Evolutionary conservation across 2,113 vertebrate species (phyloP), one percentile per base, ranked within the genome.

Genomic region (Stegastes partitus): DNA sequence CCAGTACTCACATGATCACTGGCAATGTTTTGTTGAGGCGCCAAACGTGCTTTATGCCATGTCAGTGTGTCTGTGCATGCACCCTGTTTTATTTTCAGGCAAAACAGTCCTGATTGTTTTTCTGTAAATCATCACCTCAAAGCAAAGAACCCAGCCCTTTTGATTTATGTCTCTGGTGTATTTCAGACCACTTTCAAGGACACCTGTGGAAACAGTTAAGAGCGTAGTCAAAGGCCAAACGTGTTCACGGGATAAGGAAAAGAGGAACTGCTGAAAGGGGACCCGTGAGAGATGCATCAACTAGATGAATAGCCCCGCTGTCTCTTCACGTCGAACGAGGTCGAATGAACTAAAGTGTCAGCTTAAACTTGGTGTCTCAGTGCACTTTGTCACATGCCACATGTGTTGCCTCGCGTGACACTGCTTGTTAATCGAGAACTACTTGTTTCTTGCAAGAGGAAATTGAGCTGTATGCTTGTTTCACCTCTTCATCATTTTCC

Each of bases 81-180:
- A 21, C 4, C 4, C 26, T 8, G 2, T 51, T 49, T 55, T 0
- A 34, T 78, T 68, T 68, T 67, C 53, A 69, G 12, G 3, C 11
- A 39, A n/a, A 39, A 16, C 51, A 50, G 3, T 67, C 2, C 1
- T 11, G 11, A 11, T 65, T 18, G 22, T 23, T 61, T 0, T 45
- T 64, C 66, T 67, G 53, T 75, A 84, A 86, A 82, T 88, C 53
- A 78, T 77, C 78, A 69, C 49, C 79, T 74, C 18, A 74, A 39
- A 77, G 56, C 45, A 74, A 72, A 65, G 28, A 64, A 28, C 19
- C 3, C 16, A 44, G 49, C 18, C 23, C 22, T 22, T 65, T 59
- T 69, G 63, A 76, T 84, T 81, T 68, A 82, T 77, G 18, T 50
- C 45, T 23, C 22, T 31, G 16, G 21, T 42, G 19, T 55, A 28